Conservation (phyloP, 2,888 invertebrate species). For the Brachynemurus nebulosus region DNA sequence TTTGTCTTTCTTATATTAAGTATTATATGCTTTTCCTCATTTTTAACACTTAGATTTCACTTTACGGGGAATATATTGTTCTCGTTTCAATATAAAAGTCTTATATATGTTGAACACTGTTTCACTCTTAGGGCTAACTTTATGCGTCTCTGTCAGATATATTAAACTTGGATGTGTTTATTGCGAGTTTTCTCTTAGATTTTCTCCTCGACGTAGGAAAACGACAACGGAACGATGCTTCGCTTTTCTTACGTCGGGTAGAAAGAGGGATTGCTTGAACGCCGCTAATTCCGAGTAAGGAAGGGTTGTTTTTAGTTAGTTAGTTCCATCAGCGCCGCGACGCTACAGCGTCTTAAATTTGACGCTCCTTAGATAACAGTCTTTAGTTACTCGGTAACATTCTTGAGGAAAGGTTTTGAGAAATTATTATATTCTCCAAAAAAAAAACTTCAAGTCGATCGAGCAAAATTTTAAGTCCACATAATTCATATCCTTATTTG, state of each 20-base stretch:
- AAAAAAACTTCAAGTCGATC: too few species aligned
- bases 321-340: conserved; percentile 4
- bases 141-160: background rate
- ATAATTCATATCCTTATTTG: too few species aligned
- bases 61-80: background rate
- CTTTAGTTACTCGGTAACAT: conserved; percentile 6
- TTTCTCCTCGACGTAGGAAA: background rate
- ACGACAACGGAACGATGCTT: conserved; percentile 2
- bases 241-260: conserved; percentile 5
- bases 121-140: conserved; percentile 7
- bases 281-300: background rate
- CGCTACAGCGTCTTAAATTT: conserved; percentile 9
- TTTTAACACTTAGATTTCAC: conserved; percentile 1
- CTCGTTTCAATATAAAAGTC: conserved; percentile 1
- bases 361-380: conserved; percentile 8
- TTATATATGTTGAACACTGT: conserved; percentile 3
- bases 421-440: too few species aligned
- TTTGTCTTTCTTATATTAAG: background rate
- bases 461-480: too few species aligned
- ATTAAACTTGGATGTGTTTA: conserved; percentile 4
- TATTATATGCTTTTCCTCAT: background rate
- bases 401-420: conserved; percentile 3
- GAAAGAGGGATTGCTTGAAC: conserved; percentile 1
- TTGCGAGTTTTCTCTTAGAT: conserved; percentile 9
- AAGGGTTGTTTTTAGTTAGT: conserved; percentile 8